These are phyloP conservation scores for Zaprionus inermis DNA, from an alignment of 1,140 invertebrate genomes.

Conservation along the genomic window DNA sequence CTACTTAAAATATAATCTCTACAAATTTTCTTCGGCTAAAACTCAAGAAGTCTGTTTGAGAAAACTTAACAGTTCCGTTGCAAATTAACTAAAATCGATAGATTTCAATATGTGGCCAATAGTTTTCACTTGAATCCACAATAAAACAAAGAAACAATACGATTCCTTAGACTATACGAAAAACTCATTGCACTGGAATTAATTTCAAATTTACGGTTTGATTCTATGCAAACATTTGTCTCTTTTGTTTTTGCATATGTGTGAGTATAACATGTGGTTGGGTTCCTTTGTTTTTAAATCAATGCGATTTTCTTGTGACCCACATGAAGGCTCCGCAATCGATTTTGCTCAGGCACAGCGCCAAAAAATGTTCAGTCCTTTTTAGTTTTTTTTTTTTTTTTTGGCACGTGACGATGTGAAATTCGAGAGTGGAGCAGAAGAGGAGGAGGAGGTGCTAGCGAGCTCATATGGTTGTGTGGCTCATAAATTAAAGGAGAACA, in stretches of 20 bases:
- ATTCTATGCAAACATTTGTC: constrained; percentile 19
- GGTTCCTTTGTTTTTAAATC: constrained; percentile 42
- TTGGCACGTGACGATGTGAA: constrained; percentile 41
- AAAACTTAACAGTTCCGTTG: background rate
- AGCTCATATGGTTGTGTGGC: constrained; percentile 38
- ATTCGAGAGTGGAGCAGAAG: background rate
- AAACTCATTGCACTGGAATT: constrained; percentile 41
- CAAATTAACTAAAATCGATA: background rate
- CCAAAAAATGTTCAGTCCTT: constrained; percentile 19
- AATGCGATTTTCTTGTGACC: constrained; percentile 38
- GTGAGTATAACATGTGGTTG: constrained; percentile 22
- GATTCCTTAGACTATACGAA: background rate
- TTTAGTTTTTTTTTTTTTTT: background rate
- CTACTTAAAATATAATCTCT: no score
- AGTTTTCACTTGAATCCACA: background rate
- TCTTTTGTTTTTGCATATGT: background rate
- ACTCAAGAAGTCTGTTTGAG: no score
- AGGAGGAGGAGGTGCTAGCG: constrained; percentile 7
- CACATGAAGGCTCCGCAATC: constrained; percentile 41
- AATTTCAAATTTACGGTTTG: constrained; percentile 38
- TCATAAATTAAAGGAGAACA: constrained; percentile 38
- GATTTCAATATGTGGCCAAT: background rate
- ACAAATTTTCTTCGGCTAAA: no score
- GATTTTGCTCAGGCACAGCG: constrained; percentile 24
- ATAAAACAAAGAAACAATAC: background rate